Conservation (phyloP, 2,113 vertebrate species). For the Circaetus gallicus region DNA sequence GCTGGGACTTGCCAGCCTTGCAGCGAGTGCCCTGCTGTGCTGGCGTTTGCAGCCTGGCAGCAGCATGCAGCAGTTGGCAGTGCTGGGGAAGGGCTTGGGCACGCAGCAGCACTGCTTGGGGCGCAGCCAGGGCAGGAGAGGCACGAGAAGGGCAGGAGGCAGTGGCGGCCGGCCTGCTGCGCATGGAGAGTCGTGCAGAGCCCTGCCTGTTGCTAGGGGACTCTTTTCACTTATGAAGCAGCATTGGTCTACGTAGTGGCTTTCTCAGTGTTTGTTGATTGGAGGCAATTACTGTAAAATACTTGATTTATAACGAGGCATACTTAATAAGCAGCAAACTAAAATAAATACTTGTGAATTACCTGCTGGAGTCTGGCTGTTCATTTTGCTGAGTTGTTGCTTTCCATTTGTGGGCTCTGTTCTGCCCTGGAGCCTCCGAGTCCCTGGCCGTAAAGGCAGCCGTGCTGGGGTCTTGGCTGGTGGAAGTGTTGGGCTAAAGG, state of each 20-base stretch:
- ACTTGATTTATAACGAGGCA: slow-evolving; percentile 53
- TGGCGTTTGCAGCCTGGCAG: background rate
- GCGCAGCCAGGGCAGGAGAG: background rate
- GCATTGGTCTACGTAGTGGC: background rate
- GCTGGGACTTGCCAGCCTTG: background rate
- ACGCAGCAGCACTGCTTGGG: background rate
- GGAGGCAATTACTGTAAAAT: slow-evolving; percentile 47
- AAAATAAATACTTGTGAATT: slow-evolving; percentile 50
- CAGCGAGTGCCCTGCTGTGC: fast-evolving
- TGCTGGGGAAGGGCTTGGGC: background rate
- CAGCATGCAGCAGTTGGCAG: fast-evolving
- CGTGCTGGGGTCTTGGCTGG: background rate
- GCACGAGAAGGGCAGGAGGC: background rate
- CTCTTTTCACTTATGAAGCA: background rate
- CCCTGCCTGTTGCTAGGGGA: background rate
- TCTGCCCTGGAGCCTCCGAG: background rate
- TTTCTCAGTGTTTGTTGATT: slow-evolving; percentile 23
- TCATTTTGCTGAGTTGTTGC: background rate
- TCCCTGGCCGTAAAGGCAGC: background rate
- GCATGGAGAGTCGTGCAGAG: fast-evolving
- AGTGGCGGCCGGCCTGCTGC: background rate
- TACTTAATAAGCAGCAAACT: slow-evolving; percentile 37
- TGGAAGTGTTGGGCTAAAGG: background rate
- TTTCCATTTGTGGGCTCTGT: background rate
- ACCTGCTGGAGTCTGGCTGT: slow-evolving; percentile 16